Conservation (phyloP, 2,797 vertebrate species). For the Halcyon smyrnensis region DNA sequence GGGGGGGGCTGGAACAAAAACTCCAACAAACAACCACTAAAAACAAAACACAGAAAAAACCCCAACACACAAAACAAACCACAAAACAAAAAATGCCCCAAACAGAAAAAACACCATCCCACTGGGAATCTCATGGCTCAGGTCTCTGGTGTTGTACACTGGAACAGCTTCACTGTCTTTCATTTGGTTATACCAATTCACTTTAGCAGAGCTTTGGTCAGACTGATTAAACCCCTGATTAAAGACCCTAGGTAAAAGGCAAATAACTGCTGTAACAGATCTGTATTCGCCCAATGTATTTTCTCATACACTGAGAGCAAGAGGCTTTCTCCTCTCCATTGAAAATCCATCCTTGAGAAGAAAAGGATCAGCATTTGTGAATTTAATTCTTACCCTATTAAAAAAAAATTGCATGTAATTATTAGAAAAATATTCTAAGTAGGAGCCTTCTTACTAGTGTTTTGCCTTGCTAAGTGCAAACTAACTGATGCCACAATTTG, state of each 20-base stretch:
- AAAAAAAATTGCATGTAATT: background rate
- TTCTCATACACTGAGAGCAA: background rate
- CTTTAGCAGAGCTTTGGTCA: background rate
- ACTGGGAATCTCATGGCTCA: background rate
- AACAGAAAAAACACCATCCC: background rate
- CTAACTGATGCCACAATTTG: background rate
- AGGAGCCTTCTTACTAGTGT: background rate
- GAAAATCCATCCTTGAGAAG: background rate
- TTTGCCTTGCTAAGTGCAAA: background rate
- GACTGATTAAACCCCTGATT: background rate
- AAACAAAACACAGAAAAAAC: background rate
- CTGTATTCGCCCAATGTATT: background rate
- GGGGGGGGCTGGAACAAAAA: too few relatives aligned
- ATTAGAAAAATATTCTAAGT: background rate
- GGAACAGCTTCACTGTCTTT: background rate
- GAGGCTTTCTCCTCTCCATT: background rate
- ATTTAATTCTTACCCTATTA: background rate
- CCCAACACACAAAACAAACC: too few relatives aligned
- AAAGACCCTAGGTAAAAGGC: background rate
- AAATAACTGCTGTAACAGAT: background rate
- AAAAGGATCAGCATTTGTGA: background rate
- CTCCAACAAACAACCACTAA: background rate
- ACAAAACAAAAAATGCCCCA: too few relatives aligned
- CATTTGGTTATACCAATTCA: background rate
- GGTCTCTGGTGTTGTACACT: background rate